Evolutionary conservation across 2,113 vertebrate genomes (phyloP), one percentile per base, ranked within the genome.

Genomic region (Nothocercus julius): DNA sequence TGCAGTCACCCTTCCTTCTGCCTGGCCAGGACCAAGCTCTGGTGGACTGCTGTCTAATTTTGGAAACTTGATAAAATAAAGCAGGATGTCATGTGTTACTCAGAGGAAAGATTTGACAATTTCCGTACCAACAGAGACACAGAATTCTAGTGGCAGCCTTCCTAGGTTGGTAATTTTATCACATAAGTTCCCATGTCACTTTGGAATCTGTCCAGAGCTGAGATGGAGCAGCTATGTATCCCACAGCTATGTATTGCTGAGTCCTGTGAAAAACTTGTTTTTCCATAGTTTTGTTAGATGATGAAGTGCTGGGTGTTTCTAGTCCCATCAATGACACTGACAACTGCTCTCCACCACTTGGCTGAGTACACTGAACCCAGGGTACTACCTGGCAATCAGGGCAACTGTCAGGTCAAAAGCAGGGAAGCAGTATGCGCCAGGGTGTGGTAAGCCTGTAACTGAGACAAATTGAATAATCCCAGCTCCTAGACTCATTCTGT

Each of bases 341-440:
- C 1, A 6, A 28, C 25, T 30, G 10, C 49, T 49, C 49, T n/a
- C 80, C 13, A 14, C 0, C 0, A 58, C 25, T 9, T 80, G 42
- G 0, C 3, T 85, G 8, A 34, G 16, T 74, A 17, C 22, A 68
- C 27, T 72, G 11, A 68, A 49, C 14, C 38, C 13, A 67, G n/a
- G 27, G 11, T 73, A 45, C 18, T 83, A 56, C 30, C 62, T 58
- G 11, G 47, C 21, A 69, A 7, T 7, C 3, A 0, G 22, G 25
- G 47, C 19, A 24, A 19, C 68, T 70, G 24, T 24, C 24, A 51
- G 47, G 20, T n/a, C 16, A 25, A 53, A 44, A 70, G 7, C 40
- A 88, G 7, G n/a, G 32, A 73, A 85, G 38, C 34, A 92, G 28
- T 13, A 44, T 14, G 32, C 64, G 15, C 11, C 38, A 81, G 30